phyloP scores from a whole-genome alignment of 2,888 invertebrate genomes.

The Aspidapion aeneum region DNA sequence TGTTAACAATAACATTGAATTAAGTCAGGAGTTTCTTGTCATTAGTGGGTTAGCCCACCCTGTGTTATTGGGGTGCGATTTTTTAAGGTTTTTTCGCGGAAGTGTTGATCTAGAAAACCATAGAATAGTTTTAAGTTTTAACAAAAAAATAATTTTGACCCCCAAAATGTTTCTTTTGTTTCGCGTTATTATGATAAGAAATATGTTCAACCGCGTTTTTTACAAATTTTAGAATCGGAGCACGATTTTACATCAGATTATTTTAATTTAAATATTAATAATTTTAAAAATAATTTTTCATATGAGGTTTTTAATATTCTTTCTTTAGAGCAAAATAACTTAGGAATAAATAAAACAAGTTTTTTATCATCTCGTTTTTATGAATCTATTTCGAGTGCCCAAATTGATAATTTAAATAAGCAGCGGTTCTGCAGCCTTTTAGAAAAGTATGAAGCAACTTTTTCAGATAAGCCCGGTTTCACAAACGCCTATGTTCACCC shows the following conservation, averaged over 20 bases:
- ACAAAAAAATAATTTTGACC: not conserved
- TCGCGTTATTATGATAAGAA: not conserved
- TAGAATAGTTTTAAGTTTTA: slow-evolving; percentile 3
- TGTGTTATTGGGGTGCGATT: slow-evolving; percentile 4
- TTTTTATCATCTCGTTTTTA: not conserved
- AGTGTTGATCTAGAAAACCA: slow-evolving; percentile 7
- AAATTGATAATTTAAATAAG: not conserved
- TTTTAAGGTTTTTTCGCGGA: slow-evolving; percentile 3
- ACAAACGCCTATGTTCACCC: not conserved
- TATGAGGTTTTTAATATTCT: not conserved
- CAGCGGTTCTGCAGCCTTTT: not conserved
- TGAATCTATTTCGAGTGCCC: not conserved
- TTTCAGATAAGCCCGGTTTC: slow-evolving; percentile 13
- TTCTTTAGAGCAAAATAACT: too few relatives aligned
- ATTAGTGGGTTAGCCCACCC: not conserved
- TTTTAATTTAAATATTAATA: not conserved
- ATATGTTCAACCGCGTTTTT: not conserved
- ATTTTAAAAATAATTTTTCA: not conserved
- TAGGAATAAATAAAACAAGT: not conserved
- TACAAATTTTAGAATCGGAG: not conserved
- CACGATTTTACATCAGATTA: not conserved
- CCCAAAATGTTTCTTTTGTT: not conserved
- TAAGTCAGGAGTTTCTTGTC: slow-evolving; percentile 4
- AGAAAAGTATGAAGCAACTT: slow-evolving; percentile 1
- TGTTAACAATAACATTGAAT: not conserved